These are phyloP conservation scores for Dromas ardeola DNA, from an alignment of 2,113 vertebrate species.

Conservation along the genomic window DNA sequence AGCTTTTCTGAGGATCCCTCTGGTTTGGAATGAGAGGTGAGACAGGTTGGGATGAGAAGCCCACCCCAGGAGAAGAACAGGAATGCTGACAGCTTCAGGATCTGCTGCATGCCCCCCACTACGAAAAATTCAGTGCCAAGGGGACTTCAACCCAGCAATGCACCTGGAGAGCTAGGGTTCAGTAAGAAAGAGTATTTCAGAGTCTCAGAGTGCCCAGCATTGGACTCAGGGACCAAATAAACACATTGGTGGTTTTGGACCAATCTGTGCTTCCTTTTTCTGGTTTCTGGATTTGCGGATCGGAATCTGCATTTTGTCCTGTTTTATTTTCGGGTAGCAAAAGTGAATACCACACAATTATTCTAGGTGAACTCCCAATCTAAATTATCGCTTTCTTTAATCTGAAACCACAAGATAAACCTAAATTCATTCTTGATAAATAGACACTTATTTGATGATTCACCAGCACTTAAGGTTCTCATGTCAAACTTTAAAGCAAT, in stretches of 20 bases:
- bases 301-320: background rate
- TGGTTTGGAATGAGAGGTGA: background rate
- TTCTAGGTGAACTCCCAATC: background rate
- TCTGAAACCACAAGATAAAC: background rate
- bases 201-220: background rate
- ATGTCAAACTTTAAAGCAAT: background rate
- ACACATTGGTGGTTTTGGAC: background rate
- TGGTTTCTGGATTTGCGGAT: background rate
- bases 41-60: background rate
- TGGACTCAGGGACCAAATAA: background rate
- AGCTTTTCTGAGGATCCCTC: background rate
- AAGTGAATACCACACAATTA: background rate
- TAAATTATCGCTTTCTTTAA: background rate
- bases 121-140: background rate
- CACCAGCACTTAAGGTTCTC: background rate
- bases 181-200: background rate
- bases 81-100: background rate
- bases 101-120: background rate
- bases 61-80: background rate
- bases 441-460: background rate
- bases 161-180: background rate
- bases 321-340: background rate
- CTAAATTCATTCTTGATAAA: background rate
- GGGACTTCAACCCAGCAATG: background rate
- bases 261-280: background rate